Conservation (phyloP, 2,888 invertebrate genomes). For the Lycia hirtaria region DNA sequence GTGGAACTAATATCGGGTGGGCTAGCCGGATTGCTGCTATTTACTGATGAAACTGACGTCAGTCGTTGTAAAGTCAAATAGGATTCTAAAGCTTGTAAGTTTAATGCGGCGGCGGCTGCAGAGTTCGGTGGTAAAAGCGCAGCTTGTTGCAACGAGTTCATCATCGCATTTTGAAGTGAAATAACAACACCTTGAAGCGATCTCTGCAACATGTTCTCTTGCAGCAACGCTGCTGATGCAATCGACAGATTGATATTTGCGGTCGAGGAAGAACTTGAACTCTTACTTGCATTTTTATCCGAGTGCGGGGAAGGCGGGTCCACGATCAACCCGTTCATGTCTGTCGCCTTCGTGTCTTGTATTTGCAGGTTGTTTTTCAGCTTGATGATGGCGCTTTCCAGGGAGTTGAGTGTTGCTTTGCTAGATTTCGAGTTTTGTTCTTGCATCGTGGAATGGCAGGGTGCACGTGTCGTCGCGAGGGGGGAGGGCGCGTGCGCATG, state of each 20-base stretch:
- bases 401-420: constrained; percentile 78
- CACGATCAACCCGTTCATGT: constrained; percentile 72
- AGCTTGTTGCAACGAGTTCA: constrained; percentile 93
- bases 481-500: constrained; percentile 72
- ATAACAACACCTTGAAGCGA: constrained; percentile 92
- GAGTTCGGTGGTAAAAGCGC: constrained; percentile 93
- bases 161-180: constrained; percentile 93
- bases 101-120: constrained; percentile 93
- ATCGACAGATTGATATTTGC: constrained; percentile 78
- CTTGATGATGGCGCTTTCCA: constrained; percentile 83
- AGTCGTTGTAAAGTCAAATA: constrained; percentile 93
- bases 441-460: constrained; percentile 72
- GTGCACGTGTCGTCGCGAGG: constrained; percentile 73
- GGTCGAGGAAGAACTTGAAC: constrained; percentile 67
- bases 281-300: constrained; percentile 81
- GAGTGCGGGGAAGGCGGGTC: constrained; percentile 69
- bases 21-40: constrained; percentile 65
- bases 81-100: constrained; percentile 94
- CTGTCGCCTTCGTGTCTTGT: constrained; percentile 75
- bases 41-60: constrained; percentile 88
- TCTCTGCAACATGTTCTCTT: constrained; percentile 89
- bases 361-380: constrained; percentile 83
- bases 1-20: constrained; percentile 68
- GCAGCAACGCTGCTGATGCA: constrained; percentile 86
- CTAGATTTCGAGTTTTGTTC: constrained; percentile 79